Conservation (phyloP, 2,797 vertebrate species). For the Falco peregrinus region DNA sequence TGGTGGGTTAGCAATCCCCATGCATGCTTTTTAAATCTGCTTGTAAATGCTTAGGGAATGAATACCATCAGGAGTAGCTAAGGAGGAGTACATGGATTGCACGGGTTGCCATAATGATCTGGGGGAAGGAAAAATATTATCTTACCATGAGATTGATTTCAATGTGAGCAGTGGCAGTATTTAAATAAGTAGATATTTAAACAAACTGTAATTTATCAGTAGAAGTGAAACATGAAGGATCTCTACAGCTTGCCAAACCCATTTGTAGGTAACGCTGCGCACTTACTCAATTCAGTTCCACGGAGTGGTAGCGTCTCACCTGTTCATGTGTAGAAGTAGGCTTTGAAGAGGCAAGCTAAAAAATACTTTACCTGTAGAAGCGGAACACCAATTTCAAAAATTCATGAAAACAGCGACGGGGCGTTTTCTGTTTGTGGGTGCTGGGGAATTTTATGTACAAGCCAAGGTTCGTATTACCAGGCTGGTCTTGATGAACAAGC, state of each 20-base stretch:
- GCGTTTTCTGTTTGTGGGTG: fast-evolving
- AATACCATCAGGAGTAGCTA: neutral
- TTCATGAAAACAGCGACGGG: neutral
- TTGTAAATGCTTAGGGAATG: neutral
- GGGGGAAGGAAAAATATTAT: neutral
- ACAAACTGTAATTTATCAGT: neutral
- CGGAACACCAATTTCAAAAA: neutral
- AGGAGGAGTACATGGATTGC: neutral
- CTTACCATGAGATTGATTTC: neutral
- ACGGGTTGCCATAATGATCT: neutral
- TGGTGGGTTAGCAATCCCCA: neutral
- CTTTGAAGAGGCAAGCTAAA: neutral
- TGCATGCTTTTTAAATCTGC: fast-evolving
- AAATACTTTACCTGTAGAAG: neutral
- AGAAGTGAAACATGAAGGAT: neutral
- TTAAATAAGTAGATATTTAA: neutral
- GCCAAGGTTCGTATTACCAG: neutral
- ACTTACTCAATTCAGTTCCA: neutral
- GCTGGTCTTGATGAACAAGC: neutral
- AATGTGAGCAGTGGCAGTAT: neutral
- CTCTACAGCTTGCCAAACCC: neutral
- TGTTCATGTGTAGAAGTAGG: neutral
- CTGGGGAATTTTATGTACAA: neutral
- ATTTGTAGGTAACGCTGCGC: neutral
- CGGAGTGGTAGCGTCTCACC: fast-evolving